Base-by-base conservation (phyloP, 2,888 invertebrate genomes). In the Amblyjoppa fuscipennis region DNA sequence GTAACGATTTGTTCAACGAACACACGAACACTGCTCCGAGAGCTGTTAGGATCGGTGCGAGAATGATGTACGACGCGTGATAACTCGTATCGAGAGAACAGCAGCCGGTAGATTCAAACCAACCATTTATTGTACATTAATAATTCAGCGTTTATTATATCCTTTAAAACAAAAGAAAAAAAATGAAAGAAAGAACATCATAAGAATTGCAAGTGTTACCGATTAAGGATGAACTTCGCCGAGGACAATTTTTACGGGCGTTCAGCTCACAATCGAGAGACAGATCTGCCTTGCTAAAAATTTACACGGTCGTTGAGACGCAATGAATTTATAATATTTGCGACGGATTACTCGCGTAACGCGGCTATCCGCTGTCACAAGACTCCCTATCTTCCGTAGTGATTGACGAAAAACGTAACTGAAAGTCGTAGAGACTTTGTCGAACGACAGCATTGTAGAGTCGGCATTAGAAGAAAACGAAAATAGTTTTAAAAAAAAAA, bases 121-220 rank as follows among this genome's bases (percentile, higher is more conserved):
- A 84, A 81, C 80, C 81, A 78, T 85, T 80, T 77, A 73, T 70
- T 41, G 61, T 81, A 78, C 34, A 81, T 77, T 77, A 66, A 11
- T 74, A 84, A 56, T 56, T 68, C 73, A 49, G 28, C 84, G 81
- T 81, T 56, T 56, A 56, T 56, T 56, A 71, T 76, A 77, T 69
- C 61, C 28, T 69, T 61, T 68, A 31, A 51, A 71, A 28, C 31
- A 28, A 70, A 20, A 13, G 31, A 38, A 31, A 20, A 6, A 51
- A 70, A 25, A 20, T 20, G 20, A 16, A 73, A 41, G 45, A 20
- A 38, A 71, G 34, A 53, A 69, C 38, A 64, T 45, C 9, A 20
- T 51, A 45, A 20, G 25, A 31, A 25, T 5, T 53, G 16, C 51
- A 59, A 79, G 38, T 45, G 41, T 45, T 25, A 56, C 20, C 56